phyloP scores from a whole-genome alignment of 2,113 vertebrate genomes.

The Protomyctophum bolini region DNA sequence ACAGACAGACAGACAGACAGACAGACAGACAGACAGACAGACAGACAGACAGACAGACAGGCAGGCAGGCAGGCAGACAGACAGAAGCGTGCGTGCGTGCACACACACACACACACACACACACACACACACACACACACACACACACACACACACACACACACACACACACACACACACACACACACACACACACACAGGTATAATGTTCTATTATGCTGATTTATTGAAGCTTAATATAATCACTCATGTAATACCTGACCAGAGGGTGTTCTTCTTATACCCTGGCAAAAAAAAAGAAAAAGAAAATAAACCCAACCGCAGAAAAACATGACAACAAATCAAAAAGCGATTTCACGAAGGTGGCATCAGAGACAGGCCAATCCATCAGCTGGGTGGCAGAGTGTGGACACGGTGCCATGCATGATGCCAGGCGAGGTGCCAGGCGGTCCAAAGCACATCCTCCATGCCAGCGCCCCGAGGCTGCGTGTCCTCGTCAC shows the following conservation, averaged over 20 bases:
- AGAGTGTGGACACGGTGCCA: conserved; percentile 68
- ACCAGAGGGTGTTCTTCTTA: conserved; percentile 63
- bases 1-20: too few relatives aligned
- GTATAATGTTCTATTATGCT: conserved; percentile 67
- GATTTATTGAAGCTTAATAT: conserved; percentile 76
- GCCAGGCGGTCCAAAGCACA: conserved; percentile 74
- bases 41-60: background rate
- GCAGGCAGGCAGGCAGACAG: background rate
- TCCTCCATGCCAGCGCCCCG: conserved; percentile 75
- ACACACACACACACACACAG: conserved; percentile 42
- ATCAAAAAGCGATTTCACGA: conserved; percentile 77
- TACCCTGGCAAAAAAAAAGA: conserved; percentile 55
- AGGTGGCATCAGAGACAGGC: conserved; percentile 70
- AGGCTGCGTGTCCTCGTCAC: conserved; percentile 71
- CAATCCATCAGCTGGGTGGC: conserved; percentile 70
- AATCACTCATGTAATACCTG: conserved; percentile 71
- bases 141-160: background rate
- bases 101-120: background rate
- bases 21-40: too few relatives aligned
- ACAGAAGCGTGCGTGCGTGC: too few relatives aligned
- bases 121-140: background rate
- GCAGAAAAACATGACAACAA: conserved; percentile 70
- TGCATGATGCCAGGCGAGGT: conserved; percentile 71
- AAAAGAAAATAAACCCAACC: conserved; percentile 26
- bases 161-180: background rate